phyloP scores from a whole-genome alignment of 2,113 vertebrate species.

The Amia ocellicauda region DNA sequence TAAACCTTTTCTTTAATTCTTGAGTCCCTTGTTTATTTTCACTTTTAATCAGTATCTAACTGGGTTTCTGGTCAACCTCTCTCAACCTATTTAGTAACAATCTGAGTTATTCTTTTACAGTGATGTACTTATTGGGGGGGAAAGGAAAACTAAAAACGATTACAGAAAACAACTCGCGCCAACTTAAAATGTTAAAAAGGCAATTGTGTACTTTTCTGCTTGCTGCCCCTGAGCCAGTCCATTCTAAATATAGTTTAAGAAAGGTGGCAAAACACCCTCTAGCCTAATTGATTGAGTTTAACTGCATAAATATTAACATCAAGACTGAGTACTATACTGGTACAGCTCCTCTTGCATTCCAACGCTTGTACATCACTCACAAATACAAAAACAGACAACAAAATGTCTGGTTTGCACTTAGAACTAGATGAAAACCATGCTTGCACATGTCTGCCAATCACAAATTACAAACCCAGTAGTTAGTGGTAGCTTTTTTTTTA shows the following conservation, averaged over 20 bases:
- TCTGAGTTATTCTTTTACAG: conserved; percentile 13
- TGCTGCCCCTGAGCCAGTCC: not conserved
- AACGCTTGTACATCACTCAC: too few relatives aligned
- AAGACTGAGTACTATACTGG: too few relatives aligned
- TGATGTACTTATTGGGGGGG: conserved; percentile 9
- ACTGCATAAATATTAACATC: too few relatives aligned
- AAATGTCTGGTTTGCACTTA: too few relatives aligned
- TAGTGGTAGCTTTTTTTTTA: too few relatives aligned
- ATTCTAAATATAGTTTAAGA: not conserved
- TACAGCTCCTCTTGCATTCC: too few relatives aligned
- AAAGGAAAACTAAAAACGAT: not conserved
- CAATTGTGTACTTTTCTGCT: not conserved
- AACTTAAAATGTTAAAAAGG: not conserved
- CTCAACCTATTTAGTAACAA: not conserved
- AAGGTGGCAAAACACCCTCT: not conserved
- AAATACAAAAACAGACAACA: too few relatives aligned
- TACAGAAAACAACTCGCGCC: not conserved
- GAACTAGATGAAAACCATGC: too few relatives aligned
- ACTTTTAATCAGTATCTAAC: conserved; percentile 3
- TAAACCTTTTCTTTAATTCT: not conserved
- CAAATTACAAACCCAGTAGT: too few relatives aligned
- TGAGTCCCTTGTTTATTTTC: too few relatives aligned
- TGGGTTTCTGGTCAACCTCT: not conserved
- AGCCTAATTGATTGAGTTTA: not conserved
- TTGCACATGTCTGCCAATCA: too few relatives aligned